Conservation (phyloP, 2,113 vertebrate genomes). For the Philantomba maxwellii region DNA sequence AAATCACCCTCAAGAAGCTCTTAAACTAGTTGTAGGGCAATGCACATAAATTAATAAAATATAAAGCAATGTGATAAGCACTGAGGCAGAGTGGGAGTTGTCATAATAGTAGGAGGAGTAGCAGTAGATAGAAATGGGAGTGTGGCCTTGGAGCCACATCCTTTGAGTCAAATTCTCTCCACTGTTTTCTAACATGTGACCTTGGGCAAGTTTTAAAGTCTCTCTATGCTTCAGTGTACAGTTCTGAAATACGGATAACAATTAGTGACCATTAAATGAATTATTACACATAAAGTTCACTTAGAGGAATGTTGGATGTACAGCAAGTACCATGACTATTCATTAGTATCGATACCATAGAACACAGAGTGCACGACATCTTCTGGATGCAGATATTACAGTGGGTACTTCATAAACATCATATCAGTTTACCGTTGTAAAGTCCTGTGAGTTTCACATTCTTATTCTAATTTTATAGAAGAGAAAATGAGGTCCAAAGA, state of each 20-base stretch:
- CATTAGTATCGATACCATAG: not conserved
- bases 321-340: not conserved
- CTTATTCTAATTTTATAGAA: not conserved
- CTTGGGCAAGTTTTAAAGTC: not conserved
- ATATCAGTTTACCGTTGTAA: not conserved
- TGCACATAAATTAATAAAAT: not conserved
- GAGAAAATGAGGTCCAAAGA: not conserved
- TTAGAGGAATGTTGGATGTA: not conserved
- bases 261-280: not conserved
- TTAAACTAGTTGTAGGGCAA: not conserved
- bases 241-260: not conserved
- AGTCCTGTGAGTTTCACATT: not conserved
- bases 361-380: not conserved
- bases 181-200: not conserved
- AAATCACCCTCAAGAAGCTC: not conserved
- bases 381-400: not conserved
- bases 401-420: not conserved
- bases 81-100: not conserved
- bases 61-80: not conserved
- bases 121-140: accelerated
- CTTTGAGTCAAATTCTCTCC: not conserved
- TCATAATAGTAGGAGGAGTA: not conserved
- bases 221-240: not conserved
- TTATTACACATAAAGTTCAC: not conserved
- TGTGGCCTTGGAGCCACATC: not conserved